Evolutionary conservation across 2,888 invertebrate species (phyloP).

Genomic region (Geophilus truncorum): DNA sequence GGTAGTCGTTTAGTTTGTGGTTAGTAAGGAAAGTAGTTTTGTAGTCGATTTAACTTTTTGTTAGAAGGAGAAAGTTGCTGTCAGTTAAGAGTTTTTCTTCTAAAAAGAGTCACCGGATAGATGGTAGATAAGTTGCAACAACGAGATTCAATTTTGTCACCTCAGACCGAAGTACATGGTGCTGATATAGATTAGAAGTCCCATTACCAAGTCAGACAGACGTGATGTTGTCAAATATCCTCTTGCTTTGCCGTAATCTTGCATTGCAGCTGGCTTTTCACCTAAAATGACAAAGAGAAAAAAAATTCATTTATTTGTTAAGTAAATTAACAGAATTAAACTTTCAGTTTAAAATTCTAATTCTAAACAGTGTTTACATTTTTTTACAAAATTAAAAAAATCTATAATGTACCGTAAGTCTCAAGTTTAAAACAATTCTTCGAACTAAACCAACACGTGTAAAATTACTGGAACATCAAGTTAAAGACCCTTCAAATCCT

Average conservation of each 20-base stretch:
- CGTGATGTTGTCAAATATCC: background rate
- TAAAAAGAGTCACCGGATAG: slow-evolving; percentile 20
- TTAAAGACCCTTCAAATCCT: background rate
- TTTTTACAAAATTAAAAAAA: too few species aligned
- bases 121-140: background rate
- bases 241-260: slow-evolving; percentile 20
- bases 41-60: background rate
- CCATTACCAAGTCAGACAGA: slow-evolving; percentile 8
- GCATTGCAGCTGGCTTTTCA: slow-evolving; percentile 31
- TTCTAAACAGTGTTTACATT: too few species aligned
- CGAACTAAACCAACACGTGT: background rate
- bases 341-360: too few species aligned
- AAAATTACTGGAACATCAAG: background rate
- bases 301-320: background rate
- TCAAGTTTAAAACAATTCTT: too few species aligned
- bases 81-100: background rate
- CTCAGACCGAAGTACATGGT: slow-evolving; percentile 27
- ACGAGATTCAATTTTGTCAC: slow-evolving; percentile 19
- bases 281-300: slow-evolving; percentile 2
- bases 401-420: too few species aligned
- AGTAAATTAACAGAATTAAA: background rate
- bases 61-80: background rate
- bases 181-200: slow-evolving; percentile 16
- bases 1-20: background rate
- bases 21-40: background rate